Evolutionary conservation across 1,140 invertebrate genomes (phyloP).

Genomic region (Muscidifurax raptorellus): DNA sequence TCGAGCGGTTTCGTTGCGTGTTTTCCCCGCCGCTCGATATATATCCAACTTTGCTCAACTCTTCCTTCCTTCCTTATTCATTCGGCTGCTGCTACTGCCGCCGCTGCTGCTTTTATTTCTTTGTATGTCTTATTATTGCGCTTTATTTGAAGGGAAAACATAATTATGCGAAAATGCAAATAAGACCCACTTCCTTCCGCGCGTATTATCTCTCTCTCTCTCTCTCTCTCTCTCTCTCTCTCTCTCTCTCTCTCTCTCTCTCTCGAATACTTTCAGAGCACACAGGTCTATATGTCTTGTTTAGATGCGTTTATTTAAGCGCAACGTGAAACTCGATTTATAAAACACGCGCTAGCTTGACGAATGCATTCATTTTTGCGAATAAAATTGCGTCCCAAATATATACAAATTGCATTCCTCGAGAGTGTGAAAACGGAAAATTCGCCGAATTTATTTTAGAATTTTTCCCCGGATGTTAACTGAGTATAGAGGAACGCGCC

Average conservation of each 20-base stretch:
- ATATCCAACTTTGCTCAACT: conserved; percentile 21
- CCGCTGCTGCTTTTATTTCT: background rate
- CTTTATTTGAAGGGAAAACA: background rate
- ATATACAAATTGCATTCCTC: no score
- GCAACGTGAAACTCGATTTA: no score
- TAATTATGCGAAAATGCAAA: background rate
- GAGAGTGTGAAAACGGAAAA: no score
- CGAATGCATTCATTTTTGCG: no score
- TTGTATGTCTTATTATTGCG: background rate
- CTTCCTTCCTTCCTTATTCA: conserved; percentile 20
- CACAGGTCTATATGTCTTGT: background rate
- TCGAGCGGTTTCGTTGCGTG: conserved; percentile 20
- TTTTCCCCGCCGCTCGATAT: conserved; percentile 30
- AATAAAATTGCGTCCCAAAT: no score
- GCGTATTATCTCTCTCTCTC: background rate
- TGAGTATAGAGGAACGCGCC: no score
- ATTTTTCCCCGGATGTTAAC: no score
- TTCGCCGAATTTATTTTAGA: no score
- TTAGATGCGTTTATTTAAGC: background rate
- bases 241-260: no score
- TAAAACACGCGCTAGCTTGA: no score
- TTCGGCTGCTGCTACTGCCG: background rate
- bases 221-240: no score
- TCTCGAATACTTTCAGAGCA: no score
- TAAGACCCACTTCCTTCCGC: background rate